Conservation (phyloP, 2,888 invertebrate species). For the Carabus problematicus region DNA sequence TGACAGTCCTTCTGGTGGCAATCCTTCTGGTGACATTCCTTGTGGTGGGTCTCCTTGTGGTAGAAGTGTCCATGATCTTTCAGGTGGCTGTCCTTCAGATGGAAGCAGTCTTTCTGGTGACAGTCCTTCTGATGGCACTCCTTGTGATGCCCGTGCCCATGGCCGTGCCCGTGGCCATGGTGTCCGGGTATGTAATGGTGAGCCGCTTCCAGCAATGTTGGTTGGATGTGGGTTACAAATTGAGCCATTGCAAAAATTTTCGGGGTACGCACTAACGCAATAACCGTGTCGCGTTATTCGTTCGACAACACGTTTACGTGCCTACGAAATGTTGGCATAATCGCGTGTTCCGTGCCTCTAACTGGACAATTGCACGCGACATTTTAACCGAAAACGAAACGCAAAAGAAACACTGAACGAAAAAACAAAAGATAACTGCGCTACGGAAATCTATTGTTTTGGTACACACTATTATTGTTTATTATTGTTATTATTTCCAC, state of each 20-base stretch:
- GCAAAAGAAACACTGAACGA: background rate
- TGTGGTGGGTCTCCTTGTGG: conserved; percentile 44
- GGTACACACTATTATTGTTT: background rate
- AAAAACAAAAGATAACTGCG: background rate
- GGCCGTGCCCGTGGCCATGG: conserved; percentile 61
- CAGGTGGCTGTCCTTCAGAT: conserved; percentile 37
- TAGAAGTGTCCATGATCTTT: conserved; percentile 39
- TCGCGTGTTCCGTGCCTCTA: too few species aligned
- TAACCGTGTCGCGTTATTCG: too few species aligned
- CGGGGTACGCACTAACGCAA: too few species aligned
- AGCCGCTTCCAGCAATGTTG: conserved; percentile 65
- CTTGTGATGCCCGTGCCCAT: conserved; percentile 55
- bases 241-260: conserved; percentile 60
- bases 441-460: background rate
- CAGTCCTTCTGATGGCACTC: conserved; percentile 53
- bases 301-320: too few species aligned
- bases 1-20: conserved; percentile 29
- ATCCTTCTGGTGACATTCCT: conserved; percentile 52
- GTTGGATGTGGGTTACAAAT: conserved; percentile 67
- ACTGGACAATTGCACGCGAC: too few species aligned
- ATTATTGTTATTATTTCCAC: conserved; percentile 9
- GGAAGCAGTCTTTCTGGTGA: conserved; percentile 48
- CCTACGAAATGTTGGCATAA: too few species aligned
- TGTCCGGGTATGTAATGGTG: conserved; percentile 62
- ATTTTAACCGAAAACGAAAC: too few species aligned